These are phyloP conservation scores for Rynchops niger DNA, from an alignment of 2,113 vertebrate species.

Conservation along the genomic window DNA sequence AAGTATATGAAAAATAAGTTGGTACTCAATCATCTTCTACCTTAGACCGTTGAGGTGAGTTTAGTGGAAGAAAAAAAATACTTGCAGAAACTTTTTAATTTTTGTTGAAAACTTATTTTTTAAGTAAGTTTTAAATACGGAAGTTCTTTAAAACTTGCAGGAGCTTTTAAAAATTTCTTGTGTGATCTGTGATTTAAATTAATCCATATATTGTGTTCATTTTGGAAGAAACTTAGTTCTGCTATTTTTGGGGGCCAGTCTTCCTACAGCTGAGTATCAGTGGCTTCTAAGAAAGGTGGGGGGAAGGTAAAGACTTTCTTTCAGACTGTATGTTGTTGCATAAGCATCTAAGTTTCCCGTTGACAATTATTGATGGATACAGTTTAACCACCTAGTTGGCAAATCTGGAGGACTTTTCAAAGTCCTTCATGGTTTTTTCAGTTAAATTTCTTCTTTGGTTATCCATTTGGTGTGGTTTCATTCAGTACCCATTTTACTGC, in stretches of 20 bases:
- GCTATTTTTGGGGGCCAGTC: neutral
- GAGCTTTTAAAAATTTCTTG: neutral
- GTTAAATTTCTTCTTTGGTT: neutral
- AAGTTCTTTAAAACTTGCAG: neutral
- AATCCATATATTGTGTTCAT: neutral
- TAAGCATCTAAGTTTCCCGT: fast-evolving
- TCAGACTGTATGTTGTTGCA: neutral
- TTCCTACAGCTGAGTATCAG: neutral
- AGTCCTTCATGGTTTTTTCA: neutral
- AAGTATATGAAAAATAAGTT: neutral
- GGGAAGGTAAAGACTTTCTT: neutral
- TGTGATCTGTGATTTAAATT: neutral
- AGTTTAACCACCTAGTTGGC: neutral
- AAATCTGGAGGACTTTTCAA: neutral
- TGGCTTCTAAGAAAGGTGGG: neutral
- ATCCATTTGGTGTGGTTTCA: neutral
- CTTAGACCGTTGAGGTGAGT: neutral
- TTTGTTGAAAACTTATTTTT: neutral
- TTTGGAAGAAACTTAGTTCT: neutral
- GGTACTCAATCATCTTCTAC: neutral
- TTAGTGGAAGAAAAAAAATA: neutral
- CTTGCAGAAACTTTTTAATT: neutral
- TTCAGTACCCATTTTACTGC: neutral
- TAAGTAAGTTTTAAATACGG: neutral
- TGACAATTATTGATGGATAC: neutral